A percentile compares a stretch with the other conserved stretches of the same genome.
These are phyloP conservation scores for Monomorium pharaonis DNA, from an alignment of 1,140 invertebrate genomes.

Conservation along the genomic window DNA sequence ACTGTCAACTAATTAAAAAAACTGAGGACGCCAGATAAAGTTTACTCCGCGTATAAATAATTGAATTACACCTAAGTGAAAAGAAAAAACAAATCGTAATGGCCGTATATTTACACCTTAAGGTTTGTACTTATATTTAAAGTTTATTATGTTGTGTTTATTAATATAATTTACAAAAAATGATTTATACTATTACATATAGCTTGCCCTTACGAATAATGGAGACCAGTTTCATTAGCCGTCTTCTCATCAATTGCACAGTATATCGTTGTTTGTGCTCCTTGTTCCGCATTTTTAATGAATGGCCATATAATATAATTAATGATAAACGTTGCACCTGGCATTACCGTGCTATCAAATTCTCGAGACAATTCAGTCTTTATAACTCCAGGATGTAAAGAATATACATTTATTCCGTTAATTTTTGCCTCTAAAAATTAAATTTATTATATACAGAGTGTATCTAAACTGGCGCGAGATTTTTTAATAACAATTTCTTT, in stretches of 20 bases:
- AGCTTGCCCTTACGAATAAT: constrained; percentile 85
- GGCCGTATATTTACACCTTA: too few relatives aligned
- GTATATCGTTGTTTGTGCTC: constrained; percentile 92
- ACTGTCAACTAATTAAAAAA: too few relatives aligned
- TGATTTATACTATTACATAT: not conserved
- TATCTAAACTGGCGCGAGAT: too few relatives aligned
- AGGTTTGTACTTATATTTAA: not conserved
- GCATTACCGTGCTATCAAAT: constrained; percentile 85
- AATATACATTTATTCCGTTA: constrained; percentile 88
- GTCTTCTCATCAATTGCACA: constrained; percentile 91
- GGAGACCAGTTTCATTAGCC: constrained; percentile 88
- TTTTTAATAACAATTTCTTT: too few relatives aligned
- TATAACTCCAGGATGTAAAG: constrained; percentile 90
- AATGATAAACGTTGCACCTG: constrained; percentile 67
- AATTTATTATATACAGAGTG: not conserved
- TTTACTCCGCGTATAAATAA: too few relatives aligned
- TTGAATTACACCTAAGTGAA: too few relatives aligned
- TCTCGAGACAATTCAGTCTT: constrained; percentile 91
- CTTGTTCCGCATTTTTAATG: constrained; percentile 88
- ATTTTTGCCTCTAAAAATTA: constrained; percentile 79
- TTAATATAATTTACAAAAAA: not conserved
- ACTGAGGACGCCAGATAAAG: too few relatives aligned
- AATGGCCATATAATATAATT: constrained; percentile 76
- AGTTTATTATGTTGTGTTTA: not conserved
- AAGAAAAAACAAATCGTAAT: too few relatives aligned